Evolutionary conservation across 2,888 invertebrate species (phyloP), one percentile per base, ranked within the genome.

Genomic region (Chaetogeoica ovagalla): DNA sequence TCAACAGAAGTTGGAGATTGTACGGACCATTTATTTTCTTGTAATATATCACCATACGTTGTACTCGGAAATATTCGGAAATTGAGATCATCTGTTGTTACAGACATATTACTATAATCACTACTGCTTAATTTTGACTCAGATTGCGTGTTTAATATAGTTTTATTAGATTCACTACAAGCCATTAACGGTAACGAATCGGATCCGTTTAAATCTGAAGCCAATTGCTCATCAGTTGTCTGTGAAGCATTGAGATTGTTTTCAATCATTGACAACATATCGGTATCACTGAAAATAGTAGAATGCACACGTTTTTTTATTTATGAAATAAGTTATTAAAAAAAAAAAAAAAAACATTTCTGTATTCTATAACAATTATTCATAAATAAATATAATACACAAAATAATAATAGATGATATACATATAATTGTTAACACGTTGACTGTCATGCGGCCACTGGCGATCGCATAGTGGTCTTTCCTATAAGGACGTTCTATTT

Each of bases 1-100:
- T 79, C 79, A 21, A 70, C 57, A 17, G 63, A 62, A 4, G 39
- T 71, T 19, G 63, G 63, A 15, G 91, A 90, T 82, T 91, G 85
- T 82, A 86, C 86, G 68, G 83, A 82, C 84, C 84, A 84, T 9
- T 83, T 74, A n/a, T 82, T 81, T 17, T 83, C 82, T 74, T 83
- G 84, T n/a, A 73, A 65, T 15, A 82, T 82, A 66, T 84, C 82
- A 37, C 84, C 91, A 88, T 90, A 93, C 81, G 92, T 90, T 84
- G 90, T 89, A 85, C 89, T 88, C 83, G 90, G 89, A 85, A 89
- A 89, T 83, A 91, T 88, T 84, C 91, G 92, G 84, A 84, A 82
- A 81, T 82, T 83, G 68, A 92, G 90, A 84, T 92, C 92, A 84
- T 87, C 84, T 81, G 85, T 52, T 9, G 70, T 23, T 23, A 62